A percentile compares a stretch with the other conserved stretches of the same genome.
Conservation (phyloP, 2,888 invertebrate genomes). For the Brachypterus glaber region DNA sequence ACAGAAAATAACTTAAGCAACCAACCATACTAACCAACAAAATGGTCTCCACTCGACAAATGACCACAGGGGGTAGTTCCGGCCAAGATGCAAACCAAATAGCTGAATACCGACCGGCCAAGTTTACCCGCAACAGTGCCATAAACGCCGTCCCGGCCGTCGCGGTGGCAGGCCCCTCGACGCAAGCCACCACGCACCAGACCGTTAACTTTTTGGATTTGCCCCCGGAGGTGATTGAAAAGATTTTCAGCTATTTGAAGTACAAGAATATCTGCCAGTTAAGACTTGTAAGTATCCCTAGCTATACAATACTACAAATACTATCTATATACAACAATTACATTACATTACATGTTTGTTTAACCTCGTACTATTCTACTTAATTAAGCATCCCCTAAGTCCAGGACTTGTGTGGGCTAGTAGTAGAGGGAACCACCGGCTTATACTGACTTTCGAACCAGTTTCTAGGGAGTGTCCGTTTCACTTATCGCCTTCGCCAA, state of each 20-base stretch:
- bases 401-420: too few species aligned
- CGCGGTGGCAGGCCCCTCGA: constrained; percentile 24
- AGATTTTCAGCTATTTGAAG: constrained; percentile 63
- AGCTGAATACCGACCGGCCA: constrained; percentile 28
- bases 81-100: constrained; percentile 31
- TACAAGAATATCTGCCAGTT: constrained; percentile 71
- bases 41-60: constrained; percentile 49
- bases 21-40: too few species aligned
- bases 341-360: too few species aligned
- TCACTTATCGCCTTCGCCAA: too few species aligned
- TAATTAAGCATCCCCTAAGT: too few species aligned
- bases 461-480: too few species aligned
- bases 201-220: constrained; percentile 53
- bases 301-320: too few species aligned
- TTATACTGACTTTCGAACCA: too few species aligned
- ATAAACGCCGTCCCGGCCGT: constrained; percentile 6
- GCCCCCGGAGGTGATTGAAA: constrained; percentile 71
- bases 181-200: constrained; percentile 22
- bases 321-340: too few species aligned
- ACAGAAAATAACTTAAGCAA: too few species aligned
- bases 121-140: constrained; percentile 32
- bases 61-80: constrained; percentile 42
- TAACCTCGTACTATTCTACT: too few species aligned
- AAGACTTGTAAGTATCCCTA: constrained; percentile 69
- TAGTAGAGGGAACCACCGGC: too few species aligned